A percentile compares a stretch with the other conserved stretches of the same genome.
phyloP scores from a whole-genome alignment of 2,888 invertebrate genomes.

The Catocala sponsa region DNA sequence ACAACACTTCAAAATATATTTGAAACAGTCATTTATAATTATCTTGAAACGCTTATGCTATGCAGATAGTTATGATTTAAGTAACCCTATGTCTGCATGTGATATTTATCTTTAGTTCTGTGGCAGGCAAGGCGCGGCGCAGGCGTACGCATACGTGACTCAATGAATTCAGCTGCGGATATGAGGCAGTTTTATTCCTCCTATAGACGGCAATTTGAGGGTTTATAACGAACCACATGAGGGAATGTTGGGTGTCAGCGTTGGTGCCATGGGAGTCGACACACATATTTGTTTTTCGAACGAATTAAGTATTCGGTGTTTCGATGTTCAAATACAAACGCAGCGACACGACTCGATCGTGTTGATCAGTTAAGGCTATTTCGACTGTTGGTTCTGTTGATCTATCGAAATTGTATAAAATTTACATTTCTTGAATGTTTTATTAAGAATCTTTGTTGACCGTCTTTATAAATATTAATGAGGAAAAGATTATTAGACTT shows the following conservation, averaged over 20 bases:
- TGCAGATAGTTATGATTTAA: constrained; percentile 6
- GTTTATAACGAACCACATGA: constrained; percentile 68
- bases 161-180: constrained; percentile 55
- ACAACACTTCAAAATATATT: constrained; percentile 12
- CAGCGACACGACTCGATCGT: neutral
- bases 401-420: neutral
- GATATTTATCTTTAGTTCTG: constrained; percentile 33
- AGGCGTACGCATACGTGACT: constrained; percentile 48
- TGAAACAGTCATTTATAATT: constrained; percentile 8
- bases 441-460: constrained; percentile 2
- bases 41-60: constrained; percentile 6
- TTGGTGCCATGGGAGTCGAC: constrained; percentile 46
- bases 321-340: constrained; percentile 43
- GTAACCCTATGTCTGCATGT: constrained; percentile 16
- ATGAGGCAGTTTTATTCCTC: constrained; percentile 63
- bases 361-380: neutral
- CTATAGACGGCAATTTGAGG: constrained; percentile 65
- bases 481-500: constrained; percentile 16
- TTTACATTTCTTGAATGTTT: constrained; percentile 8
- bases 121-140: constrained; percentile 28
- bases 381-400: no score
- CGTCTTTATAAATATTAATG: constrained; percentile 16
- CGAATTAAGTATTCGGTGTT: constrained; percentile 51
- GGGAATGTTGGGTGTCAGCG: constrained; percentile 51
- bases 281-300: constrained; percentile 60